Conservation (phyloP, 1,140 invertebrate species). For the Adelges cooleyi region DNA sequence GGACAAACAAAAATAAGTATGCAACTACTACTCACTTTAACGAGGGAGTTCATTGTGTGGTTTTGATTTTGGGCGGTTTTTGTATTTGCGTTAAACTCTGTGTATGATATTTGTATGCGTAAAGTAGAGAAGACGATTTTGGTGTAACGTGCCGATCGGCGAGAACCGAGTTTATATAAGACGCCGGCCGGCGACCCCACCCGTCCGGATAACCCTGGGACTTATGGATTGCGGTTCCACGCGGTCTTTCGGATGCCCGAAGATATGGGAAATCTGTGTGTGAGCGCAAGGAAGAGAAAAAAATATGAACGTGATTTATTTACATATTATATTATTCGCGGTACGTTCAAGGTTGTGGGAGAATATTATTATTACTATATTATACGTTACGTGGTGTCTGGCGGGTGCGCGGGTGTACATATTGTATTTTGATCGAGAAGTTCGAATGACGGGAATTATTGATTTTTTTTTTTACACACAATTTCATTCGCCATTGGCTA, state of each 20-base stretch:
- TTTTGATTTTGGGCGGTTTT: not conserved
- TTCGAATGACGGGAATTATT: too few species aligned
- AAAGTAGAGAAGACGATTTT: not conserved
- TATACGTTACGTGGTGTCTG: too few species aligned
- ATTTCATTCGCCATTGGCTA: too few species aligned
- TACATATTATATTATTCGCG: not conserved
- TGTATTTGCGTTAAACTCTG: not conserved
- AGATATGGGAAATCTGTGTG: not conserved
- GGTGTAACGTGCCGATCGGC: not conserved
- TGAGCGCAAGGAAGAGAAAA: not conserved
- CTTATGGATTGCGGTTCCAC: conserved; percentile 1
- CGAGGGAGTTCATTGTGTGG: not conserved
- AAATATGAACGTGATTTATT: conserved; percentile 12
- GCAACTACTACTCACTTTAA: conserved; percentile 1
- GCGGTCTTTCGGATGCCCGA: not conserved
- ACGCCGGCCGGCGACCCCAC: conserved; percentile 6
- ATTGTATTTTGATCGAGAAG: too few species aligned
- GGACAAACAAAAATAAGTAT: too few species aligned
- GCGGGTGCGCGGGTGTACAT: too few species aligned
- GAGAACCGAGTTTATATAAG: conserved; percentile 12
- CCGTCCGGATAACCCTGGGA: conserved; percentile 13
- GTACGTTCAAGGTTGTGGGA: not conserved
- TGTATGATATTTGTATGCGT: not conserved
- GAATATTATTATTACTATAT: not conserved
- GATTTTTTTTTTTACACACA: too few species aligned